Conservation (phyloP, 2,113 vertebrate genomes). For the Chlorocebus sabaeus region DNA sequence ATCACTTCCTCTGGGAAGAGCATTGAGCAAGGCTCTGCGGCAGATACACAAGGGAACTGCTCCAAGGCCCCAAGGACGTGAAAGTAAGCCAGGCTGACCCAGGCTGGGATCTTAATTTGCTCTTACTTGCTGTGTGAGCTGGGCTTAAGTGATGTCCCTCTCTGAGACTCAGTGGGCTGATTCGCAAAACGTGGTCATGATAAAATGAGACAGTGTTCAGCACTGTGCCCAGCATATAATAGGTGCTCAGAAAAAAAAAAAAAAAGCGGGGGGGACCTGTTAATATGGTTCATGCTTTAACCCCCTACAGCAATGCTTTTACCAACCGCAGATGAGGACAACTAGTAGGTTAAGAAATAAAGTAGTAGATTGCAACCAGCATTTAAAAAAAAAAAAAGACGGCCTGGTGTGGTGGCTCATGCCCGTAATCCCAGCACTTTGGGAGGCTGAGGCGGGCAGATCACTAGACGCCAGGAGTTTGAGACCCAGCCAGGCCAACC, state of each 20-base stretch:
- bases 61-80: not conserved
- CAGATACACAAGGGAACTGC: not conserved
- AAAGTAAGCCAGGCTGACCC: not conserved
- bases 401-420: not conserved
- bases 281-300: not conserved
- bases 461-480: not conserved
- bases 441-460: too few species aligned
- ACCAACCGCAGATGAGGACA: not conserved
- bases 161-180: not conserved
- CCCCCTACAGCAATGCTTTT: not conserved
- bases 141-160: not conserved
- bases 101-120: not conserved
- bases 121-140: not conserved
- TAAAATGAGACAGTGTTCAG: not conserved
- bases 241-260: not conserved
- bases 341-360: not conserved
- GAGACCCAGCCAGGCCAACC: not conserved
- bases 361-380: not conserved
- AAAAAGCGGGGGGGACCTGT: too few species aligned
- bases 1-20: not conserved
- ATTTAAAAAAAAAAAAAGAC: not conserved
- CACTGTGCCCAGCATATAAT: not conserved
- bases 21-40: not conserved
- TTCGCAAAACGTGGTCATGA: not conserved
- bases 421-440: not conserved